Evolutionary conservation across 2,113 vertebrate genomes (phyloP), one percentile per base, ranked within the genome.

Genomic region (Alosa alosa): DNA sequence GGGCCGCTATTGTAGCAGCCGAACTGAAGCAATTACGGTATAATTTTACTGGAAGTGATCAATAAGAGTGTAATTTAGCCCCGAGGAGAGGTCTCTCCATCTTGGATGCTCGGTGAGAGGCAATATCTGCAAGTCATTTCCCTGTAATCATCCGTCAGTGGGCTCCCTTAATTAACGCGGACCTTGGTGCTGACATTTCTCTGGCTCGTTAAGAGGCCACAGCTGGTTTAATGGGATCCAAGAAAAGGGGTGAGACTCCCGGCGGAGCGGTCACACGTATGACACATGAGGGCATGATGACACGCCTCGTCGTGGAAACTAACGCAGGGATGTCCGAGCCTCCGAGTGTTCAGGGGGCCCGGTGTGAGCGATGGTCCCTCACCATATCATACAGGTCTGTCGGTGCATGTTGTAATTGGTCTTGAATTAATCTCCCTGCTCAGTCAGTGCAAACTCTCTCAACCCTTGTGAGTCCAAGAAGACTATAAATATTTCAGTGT

Each of bases 21-120:
- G 45, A 87, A 86, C 87, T 64, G 50, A 81, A 92, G 85, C 90
- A 89, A 91, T 92, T 90, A 88, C 84, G 82, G 86, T 85, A 88
- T 92, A 86, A 82, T 89, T 89, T 92, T 92, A 93, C 90, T 83
- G 84, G 68, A 49, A 84, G 84, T 36, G 81, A 93, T 94, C 92
- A 93, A 94, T 93, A 92, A 91, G 64, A 85, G 64, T 81, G 89
- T 91, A 88, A 90, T 91, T 93, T 90, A 86, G 90, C 92, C 90
- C 82, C 1, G 84, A 87, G 84, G 87, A 86, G 82, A 88, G 46
- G 82, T 86, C 81, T 57, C 22, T 90, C 82, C 49, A 82, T 92
- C 91, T 89, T 82, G 81, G 49, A 88, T 84, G 88, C 84, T 52
- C 86, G 89, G 22, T 39, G 81, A 46, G 87, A 88, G n/a, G 52